Evolutionary conservation across 1,140 invertebrate genomes (phyloP).

Genomic region (Schlechtendalia chinensis): DNA sequence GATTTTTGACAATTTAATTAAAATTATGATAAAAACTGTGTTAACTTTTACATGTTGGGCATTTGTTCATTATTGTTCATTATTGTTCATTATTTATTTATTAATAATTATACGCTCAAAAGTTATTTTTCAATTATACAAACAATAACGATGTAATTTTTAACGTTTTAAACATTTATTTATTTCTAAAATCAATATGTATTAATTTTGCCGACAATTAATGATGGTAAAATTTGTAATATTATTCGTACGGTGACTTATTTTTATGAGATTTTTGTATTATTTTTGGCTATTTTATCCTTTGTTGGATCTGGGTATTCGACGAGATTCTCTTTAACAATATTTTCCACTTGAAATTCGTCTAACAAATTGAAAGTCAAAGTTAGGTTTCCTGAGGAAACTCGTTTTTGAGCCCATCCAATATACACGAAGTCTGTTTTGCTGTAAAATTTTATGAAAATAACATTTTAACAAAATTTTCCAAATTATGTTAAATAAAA

Average conservation of each 20-base stretch:
- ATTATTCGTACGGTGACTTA: neutral
- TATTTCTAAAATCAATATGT: no score
- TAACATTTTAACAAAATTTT: no score
- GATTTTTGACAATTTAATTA: no score
- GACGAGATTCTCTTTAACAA: neutral
- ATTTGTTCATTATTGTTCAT: no score
- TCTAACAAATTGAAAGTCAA: neutral
- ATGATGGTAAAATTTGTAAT: neutral
- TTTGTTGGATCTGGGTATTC: neutral
- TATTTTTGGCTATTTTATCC: neutral
- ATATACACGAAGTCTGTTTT: slow-evolving; percentile 20
- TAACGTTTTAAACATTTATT: no score
- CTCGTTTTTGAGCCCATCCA: slow-evolving; percentile 28
- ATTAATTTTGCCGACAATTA: neutral
- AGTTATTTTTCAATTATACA: no score
- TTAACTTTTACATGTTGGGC: no score
- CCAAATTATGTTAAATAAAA: no score
- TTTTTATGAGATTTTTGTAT: neutral
- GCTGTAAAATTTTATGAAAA: neutral
- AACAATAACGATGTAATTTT: no score
- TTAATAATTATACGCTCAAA: no score
- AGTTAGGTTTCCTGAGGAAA: neutral
- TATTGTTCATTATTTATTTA: no score
- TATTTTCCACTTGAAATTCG: neutral
- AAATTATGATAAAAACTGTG: no score